Base-by-base conservation (phyloP, 2,797 vertebrate genomes). In the Merluccius polli region DNA sequence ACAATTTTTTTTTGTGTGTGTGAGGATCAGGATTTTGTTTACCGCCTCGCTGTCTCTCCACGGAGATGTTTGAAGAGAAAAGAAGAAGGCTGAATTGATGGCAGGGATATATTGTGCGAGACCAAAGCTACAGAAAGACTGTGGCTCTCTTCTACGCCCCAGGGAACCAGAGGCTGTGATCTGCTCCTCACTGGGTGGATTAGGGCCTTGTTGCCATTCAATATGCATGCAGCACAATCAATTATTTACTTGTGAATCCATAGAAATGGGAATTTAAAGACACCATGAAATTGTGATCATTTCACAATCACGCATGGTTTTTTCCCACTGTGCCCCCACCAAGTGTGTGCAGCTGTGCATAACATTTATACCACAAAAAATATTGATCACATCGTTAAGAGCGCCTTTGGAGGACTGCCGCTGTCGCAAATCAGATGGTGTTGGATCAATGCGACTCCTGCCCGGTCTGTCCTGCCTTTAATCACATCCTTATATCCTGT, bases 161-260 rank as follows among this genome's bases (percentile, higher is more conserved):
- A 18, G 24, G 59, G 24, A 27, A 65, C n/a, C 59, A 27, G 59
- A 24, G n/a, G n/a, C 59, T 65, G 59, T 27, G 59, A 24, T 65
- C 59, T 65, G 59, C 24, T 65, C 24, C 24, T 65, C 59, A 12
- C 59, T 27, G 59, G n/a, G 59, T 27, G 59, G 59, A 65, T 27
- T 12, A 65, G 59, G 24, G 59, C 59, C 59, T 27, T 27, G 15
- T 27, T 65, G n/a, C n/a, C 59, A 65, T 65, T 65, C 59, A 65
- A 27, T 65, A 65, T 65, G 59, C 59, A 65, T 65, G 59, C 59
- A 27, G 24, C n/a, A 65, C 59, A 65, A 65, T 65, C 59, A 65
- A 65, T 65, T 65, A 65, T 65, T 65, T 65, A 65, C 59, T 27
- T 65, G 10, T 65, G 24, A 27, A 65, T 65, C 59, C 24, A 65